Conservation (phyloP, 2,797 vertebrate species). For the Craterocephalus amniculus region DNA sequence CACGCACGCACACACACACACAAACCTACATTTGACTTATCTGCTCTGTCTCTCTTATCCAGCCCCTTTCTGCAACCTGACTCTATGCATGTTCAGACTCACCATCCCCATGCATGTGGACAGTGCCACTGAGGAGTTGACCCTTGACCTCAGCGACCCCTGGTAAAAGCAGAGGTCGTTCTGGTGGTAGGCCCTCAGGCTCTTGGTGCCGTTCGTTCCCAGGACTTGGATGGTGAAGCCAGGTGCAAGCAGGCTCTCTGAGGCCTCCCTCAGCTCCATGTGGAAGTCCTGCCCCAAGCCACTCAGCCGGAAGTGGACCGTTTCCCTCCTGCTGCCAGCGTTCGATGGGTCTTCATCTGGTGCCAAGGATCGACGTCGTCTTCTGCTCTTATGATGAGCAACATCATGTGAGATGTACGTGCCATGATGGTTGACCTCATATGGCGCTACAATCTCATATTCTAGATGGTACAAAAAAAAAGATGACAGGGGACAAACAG, state of each 20-base stretch:
- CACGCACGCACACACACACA: neutral
- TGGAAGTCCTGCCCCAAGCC: conserved; percentile 88
- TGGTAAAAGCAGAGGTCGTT: conserved; percentile 91
- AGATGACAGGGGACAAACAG: neutral
- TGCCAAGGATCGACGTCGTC: conserved; percentile 70
- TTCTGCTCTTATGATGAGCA: conserved; percentile 80
- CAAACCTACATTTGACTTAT: neutral
- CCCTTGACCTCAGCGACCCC: conserved; percentile 84
- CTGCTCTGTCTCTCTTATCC: neutral
- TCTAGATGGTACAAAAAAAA: conserved; percentile 73
- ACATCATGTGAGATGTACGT: conserved; percentile 85
- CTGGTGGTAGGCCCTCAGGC: conserved; percentile 76
- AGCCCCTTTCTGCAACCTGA: conserved; percentile 42
- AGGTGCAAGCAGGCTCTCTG: conserved; percentile 81
- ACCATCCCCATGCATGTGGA: conserved; percentile 92
- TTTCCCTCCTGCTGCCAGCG: conserved; percentile 26
- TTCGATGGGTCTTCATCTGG: conserved; percentile 30
- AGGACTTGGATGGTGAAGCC: conserved; percentile 88
- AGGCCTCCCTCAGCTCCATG: conserved; percentile 83
- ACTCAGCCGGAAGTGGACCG: conserved; percentile 82
- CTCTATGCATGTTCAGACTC: conserved; percentile 77
- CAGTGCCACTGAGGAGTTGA: conserved; percentile 89
- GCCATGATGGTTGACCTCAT: conserved; percentile 86
- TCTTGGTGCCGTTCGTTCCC: conserved; percentile 82
- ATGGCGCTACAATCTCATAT: conserved; percentile 88